Percentiles rank a stretch among this genome's conserved stretches.
Evolutionary conservation across 2,797 vertebrate species (phyloP).

Genomic region (Sciaenops ocellatus): DNA sequence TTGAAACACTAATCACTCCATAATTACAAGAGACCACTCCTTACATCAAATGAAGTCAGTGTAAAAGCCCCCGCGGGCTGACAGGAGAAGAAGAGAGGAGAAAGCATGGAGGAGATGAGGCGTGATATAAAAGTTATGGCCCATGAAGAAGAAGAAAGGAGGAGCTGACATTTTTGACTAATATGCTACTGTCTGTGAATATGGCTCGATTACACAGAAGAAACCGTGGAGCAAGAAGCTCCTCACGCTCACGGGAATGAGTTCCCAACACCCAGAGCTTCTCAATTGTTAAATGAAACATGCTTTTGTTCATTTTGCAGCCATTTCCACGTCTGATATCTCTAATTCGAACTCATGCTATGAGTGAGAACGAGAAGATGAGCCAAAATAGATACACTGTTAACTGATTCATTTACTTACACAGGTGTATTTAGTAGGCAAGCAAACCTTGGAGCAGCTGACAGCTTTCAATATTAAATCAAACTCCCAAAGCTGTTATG

Average conservation of each 20-base stretch:
- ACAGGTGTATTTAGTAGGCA: neutral
- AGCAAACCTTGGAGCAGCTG: neutral
- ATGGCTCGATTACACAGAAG: constrained; percentile 35
- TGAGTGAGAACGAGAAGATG: neutral
- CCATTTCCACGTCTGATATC: constrained; percentile 1
- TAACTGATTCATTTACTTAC: constrained; percentile 25
- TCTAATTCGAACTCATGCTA: neutral
- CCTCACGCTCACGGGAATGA: constrained; percentile 27
- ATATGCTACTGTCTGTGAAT: constrained; percentile 63
- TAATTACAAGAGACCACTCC: constrained; percentile 64
- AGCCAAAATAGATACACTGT: neutral
- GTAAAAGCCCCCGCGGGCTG: constrained; percentile 45
- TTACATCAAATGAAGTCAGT: constrained; percentile 59
- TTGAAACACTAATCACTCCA: constrained; percentile 70
- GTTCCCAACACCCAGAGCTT: constrained; percentile 33
- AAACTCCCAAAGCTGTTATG: constrained; percentile 18
- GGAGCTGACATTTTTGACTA: constrained; percentile 80
- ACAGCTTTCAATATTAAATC: constrained; percentile 12
- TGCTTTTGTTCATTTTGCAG: constrained; percentile 52
- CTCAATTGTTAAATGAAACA: constrained; percentile 48
- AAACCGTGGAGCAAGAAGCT: constrained; percentile 18
- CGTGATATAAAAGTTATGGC: constrained; percentile 75
- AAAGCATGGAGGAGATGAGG: constrained; percentile 73
- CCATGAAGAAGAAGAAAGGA: constrained; percentile 77
- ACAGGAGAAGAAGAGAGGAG: constrained; percentile 54